Evolutionary conservation across 2,113 vertebrate species (phyloP).

Genomic region (Neotoma lepida): DNA sequence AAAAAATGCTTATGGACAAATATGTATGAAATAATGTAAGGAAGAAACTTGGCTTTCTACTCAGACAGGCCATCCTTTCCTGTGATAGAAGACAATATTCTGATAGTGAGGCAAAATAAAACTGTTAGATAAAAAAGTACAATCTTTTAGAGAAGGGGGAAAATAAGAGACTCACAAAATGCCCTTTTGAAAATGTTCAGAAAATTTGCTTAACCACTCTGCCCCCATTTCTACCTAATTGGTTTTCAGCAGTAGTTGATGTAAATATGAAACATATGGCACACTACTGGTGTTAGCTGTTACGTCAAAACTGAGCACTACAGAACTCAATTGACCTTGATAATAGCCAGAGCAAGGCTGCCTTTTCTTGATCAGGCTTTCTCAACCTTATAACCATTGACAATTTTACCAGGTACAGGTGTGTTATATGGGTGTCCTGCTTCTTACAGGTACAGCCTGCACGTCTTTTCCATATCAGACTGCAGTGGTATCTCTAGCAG

Average conservation of each 20-base stretch:
- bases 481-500: neutral
- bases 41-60: neutral
- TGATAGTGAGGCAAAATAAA: neutral
- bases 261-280: neutral
- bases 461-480: neutral
- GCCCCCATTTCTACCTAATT: neutral
- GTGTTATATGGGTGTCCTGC: neutral
- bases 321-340: neutral
- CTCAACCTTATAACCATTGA: neutral
- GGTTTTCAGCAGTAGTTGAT: neutral
- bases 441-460: neutral
- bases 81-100: neutral
- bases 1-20: neutral
- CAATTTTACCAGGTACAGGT: neutral
- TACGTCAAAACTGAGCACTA: neutral
- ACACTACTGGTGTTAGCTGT: neutral
- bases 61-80: neutral
- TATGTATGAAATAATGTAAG: neutral
- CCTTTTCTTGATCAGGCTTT: neutral
- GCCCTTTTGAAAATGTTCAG: neutral
- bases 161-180: constrained; percentile 1
- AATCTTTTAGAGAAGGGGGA: neutral
- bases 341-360: neutral
- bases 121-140: neutral
- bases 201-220: neutral